Conservation (phyloP, 2,797 vertebrate species). For the Acanthurus leucopareius region DNA sequence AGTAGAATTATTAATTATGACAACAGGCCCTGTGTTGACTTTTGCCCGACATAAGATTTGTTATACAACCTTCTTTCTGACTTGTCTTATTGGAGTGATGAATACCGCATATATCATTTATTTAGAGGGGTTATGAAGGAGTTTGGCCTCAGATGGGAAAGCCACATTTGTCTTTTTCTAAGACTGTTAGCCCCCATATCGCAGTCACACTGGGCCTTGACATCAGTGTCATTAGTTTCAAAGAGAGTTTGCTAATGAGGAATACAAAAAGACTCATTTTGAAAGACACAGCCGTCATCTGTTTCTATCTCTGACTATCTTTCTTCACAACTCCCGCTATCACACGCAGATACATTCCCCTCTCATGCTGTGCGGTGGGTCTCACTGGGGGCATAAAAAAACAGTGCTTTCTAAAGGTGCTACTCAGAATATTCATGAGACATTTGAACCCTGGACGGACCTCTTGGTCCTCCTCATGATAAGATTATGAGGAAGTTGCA, state of each 20-base stretch:
- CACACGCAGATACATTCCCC: slow-evolving; percentile 19
- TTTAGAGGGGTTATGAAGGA: slow-evolving; percentile 30
- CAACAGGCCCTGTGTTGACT: slow-evolving; percentile 36
- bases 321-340: background rate
- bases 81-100: slow-evolving; percentile 20
- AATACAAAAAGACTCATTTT: slow-evolving; percentile 62
- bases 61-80: slow-evolving; percentile 33
- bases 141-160: slow-evolving; percentile 45
- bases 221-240: slow-evolving; percentile 63
- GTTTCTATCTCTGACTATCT: slow-evolving; percentile 7
- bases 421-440: slow-evolving; percentile 80
- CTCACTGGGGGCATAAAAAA: slow-evolving; percentile 50
- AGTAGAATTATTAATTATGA: slow-evolving; percentile 38
- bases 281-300: slow-evolving; percentile 40
- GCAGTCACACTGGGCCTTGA: slow-evolving; percentile 61
- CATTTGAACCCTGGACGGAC: slow-evolving; percentile 66
- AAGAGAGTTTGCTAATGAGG: slow-evolving; percentile 63
- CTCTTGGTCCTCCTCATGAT: slow-evolving; percentile 70
- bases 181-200: slow-evolving; percentile 42
- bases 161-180: slow-evolving; percentile 53
- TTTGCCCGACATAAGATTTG: slow-evolving; percentile 48
- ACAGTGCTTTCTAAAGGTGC: slow-evolving; percentile 35
- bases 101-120: slow-evolving; percentile 30
- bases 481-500: slow-evolving; percentile 68
- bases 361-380: slow-evolving; percentile 21